Percentiles rank a stretch among this genome's conserved stretches.
These are phyloP conservation scores for Aleiodes sp. DNA, from an alignment of 1,140 invertebrate genomes.

Conservation along the genomic window DNA sequence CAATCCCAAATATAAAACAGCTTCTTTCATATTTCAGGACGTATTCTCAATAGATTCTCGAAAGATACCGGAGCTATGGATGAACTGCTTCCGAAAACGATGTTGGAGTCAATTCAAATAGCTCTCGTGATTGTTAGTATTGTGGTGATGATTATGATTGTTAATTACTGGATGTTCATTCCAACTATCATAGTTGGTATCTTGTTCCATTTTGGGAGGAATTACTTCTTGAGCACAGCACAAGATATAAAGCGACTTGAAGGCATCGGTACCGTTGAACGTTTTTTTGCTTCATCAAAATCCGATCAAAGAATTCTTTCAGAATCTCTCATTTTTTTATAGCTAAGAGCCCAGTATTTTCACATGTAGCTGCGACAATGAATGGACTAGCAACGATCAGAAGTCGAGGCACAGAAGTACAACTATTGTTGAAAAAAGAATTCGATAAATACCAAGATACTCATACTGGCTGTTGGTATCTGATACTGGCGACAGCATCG, in stretches of 20 bases:
- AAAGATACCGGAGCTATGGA: conserved; percentile 70
- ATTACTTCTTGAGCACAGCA: conserved; percentile 72
- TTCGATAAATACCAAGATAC: conserved; percentile 75
- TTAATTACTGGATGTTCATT: conserved; percentile 70
- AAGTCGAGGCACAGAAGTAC: conserved; percentile 69
- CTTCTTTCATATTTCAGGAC: conserved; percentile 31
- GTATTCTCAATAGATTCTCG: conserved; percentile 58
- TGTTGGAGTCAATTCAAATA: conserved; percentile 73
- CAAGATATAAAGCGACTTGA: conserved; percentile 71
- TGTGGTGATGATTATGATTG: conserved; percentile 66
- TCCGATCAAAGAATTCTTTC: neutral
- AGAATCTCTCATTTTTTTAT: conserved; percentile 38
- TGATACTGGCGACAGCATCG: conserved; percentile 68
- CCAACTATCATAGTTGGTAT: conserved; percentile 67
- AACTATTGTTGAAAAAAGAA: conserved; percentile 75
- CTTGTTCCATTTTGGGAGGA: conserved; percentile 67
- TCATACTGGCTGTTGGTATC: conserved; percentile 73
- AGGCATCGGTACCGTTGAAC: conserved; percentile 59
- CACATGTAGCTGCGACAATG: conserved; percentile 81
- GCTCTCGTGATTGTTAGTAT: conserved; percentile 60
- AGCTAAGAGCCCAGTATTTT: conserved; percentile 83
- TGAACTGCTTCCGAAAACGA: conserved; percentile 72
- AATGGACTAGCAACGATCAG: conserved; percentile 84
- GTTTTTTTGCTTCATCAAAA: neutral
- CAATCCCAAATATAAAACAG: neutral